Percentiles rank a stretch among this genome's conserved stretches.
Evolutionary conservation across 2,888 invertebrate genomes (phyloP).

Genomic region (Zelleria hepariella): DNA sequence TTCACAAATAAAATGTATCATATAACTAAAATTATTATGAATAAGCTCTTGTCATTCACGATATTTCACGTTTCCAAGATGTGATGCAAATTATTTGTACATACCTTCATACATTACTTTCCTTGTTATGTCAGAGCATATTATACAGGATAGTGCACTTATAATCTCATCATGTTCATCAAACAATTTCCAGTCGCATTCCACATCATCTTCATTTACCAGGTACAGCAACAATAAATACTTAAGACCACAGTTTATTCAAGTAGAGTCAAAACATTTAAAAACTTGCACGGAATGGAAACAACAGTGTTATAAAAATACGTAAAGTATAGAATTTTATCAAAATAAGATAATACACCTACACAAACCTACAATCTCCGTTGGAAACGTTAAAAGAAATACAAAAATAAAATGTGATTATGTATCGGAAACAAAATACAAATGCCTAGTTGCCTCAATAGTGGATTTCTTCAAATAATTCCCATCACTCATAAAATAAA

Average conservation of each 20-base stretch:
- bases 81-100: slow-evolving; percentile 31
- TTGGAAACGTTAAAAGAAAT: slow-evolving; percentile 38
- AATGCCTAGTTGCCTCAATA: slow-evolving; percentile 35
- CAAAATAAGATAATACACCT: slow-evolving; percentile 45
- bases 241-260: slow-evolving; percentile 12
- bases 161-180: slow-evolving; percentile 24
- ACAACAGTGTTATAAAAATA: slow-evolving; percentile 59
- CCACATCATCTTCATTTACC: slow-evolving; percentile 28
- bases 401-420: slow-evolving; percentile 57
- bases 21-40: slow-evolving; percentile 19
- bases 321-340: slow-evolving; percentile 53
- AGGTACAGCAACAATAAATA: slow-evolving; percentile 45
- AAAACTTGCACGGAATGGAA: slow-evolving; percentile 67
- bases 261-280: slow-evolving; percentile 22
- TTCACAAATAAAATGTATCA: slow-evolving; percentile 29
- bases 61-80: slow-evolving; percentile 11
- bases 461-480: slow-evolving; percentile 58
- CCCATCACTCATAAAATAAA: slow-evolving; percentile 12
- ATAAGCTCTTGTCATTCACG: slow-evolving; percentile 11
- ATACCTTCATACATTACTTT: neutral
- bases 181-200: slow-evolving; percentile 31
- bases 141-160: slow-evolving; percentile 7
- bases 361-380: slow-evolving; percentile 48
- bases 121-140: neutral
- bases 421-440: slow-evolving; percentile 42